Percentiles rank a stretch among this genome's conserved stretches.
Evolutionary conservation across 1,140 invertebrate genomes (phyloP).

Genomic region (Chlorops oryzae): DNA sequence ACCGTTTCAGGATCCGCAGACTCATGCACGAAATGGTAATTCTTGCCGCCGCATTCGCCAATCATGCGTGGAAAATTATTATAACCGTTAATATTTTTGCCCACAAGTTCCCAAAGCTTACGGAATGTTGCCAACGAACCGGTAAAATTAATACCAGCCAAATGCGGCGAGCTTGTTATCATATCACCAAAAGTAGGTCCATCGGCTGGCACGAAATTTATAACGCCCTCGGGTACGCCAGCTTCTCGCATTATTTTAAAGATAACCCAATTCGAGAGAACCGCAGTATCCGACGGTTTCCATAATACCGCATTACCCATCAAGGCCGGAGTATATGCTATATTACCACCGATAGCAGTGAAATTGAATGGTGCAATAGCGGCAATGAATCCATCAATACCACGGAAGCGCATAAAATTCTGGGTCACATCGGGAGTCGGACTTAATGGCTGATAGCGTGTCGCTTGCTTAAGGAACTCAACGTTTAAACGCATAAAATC

Average conservation of each 20-base stretch:
- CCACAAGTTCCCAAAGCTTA: constrained; percentile 85
- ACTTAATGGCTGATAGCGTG: constrained; percentile 79
- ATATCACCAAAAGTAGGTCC: constrained; percentile 87
- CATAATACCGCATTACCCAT: constrained; percentile 97
- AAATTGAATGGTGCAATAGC: constrained; percentile 98
- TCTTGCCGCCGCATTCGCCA: constrained; percentile 96
- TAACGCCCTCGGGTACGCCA: constrained; percentile 88
- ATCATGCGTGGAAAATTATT: constrained; percentile 87
- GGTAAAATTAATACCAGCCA: constrained; percentile 96
- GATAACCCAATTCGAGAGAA: constrained; percentile 92
- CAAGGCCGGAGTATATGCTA: constrained; percentile 89
- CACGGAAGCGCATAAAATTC: constrained; percentile 80
- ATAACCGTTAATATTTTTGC: constrained; percentile 77
- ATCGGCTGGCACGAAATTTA: constrained; percentile 92
- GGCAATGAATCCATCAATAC: constrained; percentile 94
- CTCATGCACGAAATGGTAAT: constrained; percentile 94
- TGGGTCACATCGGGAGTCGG: constrained; percentile 53
- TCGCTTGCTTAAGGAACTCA: constrained; percentile 65
- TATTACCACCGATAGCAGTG: constrained; percentile 95
- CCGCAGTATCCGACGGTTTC: constrained; percentile 97
- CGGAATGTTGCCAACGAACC: constrained; percentile 71
- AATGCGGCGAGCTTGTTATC: constrained; percentile 71
- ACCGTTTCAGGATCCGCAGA: constrained; percentile 75
- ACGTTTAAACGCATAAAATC: constrained; percentile 94
- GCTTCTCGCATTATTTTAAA: constrained; percentile 90